phyloP scores from a whole-genome alignment of 2,888 invertebrate genomes.

The Maniola hyperantus region DNA sequence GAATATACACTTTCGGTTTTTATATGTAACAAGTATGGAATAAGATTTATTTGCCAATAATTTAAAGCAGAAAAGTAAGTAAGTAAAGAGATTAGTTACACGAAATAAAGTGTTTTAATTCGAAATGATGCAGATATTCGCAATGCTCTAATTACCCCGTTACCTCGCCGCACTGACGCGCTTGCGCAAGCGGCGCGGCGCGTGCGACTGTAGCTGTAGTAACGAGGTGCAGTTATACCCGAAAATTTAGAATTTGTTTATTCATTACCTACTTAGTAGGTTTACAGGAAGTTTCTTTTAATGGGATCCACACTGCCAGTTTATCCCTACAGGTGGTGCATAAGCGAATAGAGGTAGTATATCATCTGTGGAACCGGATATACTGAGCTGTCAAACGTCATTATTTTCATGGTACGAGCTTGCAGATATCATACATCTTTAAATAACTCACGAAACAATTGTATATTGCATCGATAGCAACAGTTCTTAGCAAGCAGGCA shows the following conservation, averaged over 20 bases:
- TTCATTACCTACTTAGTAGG: neutral
- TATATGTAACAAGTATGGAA: neutral
- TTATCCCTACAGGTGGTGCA: no score
- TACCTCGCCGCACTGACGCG: conserved; percentile 42
- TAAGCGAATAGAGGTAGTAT: no score
- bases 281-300: no score
- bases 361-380: no score
- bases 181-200: conserved; percentile 35
- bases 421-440: no score
- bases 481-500: no score
- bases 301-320: no score
- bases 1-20: neutral
- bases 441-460: no score
- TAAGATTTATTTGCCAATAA: conserved; percentile 3
- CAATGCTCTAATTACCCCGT: conserved; percentile 70
- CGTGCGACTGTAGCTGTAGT: conserved; percentile 20
- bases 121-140: conserved; percentile 44
- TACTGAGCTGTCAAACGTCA: no score
- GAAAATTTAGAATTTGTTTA: neutral
- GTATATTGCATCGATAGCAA: no score
- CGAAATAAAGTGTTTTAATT: conserved; percentile 31
- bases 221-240: neutral
- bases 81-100: conserved; percentile 9
- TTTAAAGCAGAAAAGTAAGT: neutral
- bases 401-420: no score